phyloP scores from a whole-genome alignment of 2,113 vertebrate genomes.

The Malurus melanocephalus region DNA sequence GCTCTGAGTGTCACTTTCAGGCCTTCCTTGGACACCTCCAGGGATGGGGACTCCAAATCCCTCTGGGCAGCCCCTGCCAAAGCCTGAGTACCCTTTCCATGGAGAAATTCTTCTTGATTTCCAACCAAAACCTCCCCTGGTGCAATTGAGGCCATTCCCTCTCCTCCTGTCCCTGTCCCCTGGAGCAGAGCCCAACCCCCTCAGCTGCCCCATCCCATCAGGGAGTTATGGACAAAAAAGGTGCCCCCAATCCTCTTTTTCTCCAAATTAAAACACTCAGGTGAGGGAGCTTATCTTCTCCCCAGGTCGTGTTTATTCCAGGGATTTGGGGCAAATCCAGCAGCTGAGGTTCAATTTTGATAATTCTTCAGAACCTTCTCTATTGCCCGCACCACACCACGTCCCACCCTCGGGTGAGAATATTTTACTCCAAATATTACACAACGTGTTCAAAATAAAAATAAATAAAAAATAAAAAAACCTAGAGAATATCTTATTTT shows the following conservation, averaged over 20 bases:
- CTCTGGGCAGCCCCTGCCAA: not conserved
- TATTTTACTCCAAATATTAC: not conserved
- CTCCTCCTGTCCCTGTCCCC: not conserved
- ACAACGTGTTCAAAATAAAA: not conserved
- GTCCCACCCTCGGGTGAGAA: not conserved
- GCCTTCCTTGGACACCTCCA: fast-evolving
- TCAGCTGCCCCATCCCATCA: not conserved
- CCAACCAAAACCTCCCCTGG: fast-evolving
- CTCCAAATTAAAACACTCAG: not conserved
- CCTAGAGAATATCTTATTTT: not conserved
- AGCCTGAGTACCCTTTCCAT: not conserved
- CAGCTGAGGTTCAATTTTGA: not conserved
- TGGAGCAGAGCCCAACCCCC: not conserved
- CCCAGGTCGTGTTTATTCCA: not conserved
- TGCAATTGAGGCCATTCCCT: fast-evolving
- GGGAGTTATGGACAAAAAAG: not conserved
- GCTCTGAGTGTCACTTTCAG: not conserved
- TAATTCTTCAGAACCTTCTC: not conserved
- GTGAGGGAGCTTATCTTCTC: not conserved
- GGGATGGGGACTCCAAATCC: not conserved
- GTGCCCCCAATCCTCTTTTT: not conserved
- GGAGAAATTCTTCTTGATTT: not conserved
- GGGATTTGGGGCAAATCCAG: not conserved
- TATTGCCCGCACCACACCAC: not conserved
- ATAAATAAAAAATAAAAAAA: too few relatives aligned